Evolutionary conservation across 2,888 invertebrate genomes (phyloP).

Genomic region (Drosophila nr. perissopoda): DNA sequence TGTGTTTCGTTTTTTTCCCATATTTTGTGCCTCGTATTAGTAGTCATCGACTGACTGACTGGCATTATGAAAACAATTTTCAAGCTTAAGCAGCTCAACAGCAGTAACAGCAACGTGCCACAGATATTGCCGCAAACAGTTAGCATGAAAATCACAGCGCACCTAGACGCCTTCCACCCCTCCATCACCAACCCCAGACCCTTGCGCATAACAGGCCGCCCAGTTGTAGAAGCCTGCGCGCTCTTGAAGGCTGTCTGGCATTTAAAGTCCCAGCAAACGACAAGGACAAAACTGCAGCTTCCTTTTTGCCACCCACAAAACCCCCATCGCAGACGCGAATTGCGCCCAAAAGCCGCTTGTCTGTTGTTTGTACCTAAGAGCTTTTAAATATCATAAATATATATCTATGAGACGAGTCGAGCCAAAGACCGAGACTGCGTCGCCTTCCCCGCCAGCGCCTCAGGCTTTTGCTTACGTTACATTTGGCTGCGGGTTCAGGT

Average conservation of each 20-base stretch:
- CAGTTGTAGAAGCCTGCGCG: constrained; percentile 38
- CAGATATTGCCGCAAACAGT: constrained; percentile 60
- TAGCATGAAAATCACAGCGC: constrained; percentile 52
- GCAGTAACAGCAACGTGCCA: constrained; percentile 21
- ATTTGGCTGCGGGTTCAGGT: constrained; percentile 55
- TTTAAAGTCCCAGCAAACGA: constrained; percentile 57
- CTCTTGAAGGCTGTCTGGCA: constrained; percentile 71
- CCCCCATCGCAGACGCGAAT: constrained; percentile 33
- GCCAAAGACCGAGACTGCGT: constrained; percentile 37
- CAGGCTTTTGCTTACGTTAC: constrained; percentile 39
- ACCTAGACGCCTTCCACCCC: background rate
- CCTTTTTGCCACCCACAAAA: constrained; percentile 16
- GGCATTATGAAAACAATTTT: constrained; percentile 78
- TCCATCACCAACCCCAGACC: background rate
- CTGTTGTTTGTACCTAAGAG: constrained; percentile 82
- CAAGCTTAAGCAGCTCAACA: constrained; percentile 74
- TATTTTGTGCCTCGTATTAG: constrained; percentile 1
- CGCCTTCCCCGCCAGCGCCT: constrained; percentile 7
- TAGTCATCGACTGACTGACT: constrained; percentile 35
- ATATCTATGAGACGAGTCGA: constrained; percentile 66
- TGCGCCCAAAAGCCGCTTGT: constrained; percentile 62
- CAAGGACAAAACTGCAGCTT: constrained; percentile 69
- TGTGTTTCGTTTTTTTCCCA: background rate
- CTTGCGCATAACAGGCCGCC: background rate
- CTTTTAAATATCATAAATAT: constrained; percentile 83